Evolutionary conservation across 1,140 invertebrate species (phyloP), one percentile per base, ranked within the genome.

Genomic region (Heliothis virescens): DNA sequence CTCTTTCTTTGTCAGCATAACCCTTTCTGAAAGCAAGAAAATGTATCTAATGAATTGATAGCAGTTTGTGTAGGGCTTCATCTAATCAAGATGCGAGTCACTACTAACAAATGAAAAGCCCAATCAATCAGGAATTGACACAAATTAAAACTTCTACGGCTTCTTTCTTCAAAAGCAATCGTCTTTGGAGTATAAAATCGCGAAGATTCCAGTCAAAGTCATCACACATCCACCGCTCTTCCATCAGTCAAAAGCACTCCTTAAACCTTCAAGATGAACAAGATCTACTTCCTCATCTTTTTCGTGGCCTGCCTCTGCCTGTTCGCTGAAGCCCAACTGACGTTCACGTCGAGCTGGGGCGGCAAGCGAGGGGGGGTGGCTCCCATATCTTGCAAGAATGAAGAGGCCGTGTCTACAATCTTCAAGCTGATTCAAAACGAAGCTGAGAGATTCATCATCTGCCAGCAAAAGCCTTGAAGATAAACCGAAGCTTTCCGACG

Each of bases 1-100:
- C 4, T 96, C 95, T 9, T 96, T 96, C 94, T 97, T 96, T 15
- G 95, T 95, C 4, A 98, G 85, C 79, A 98, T 97, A 77, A 96
- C 95, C 67, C 96, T 91, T 90, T 98, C 98, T 98, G 92, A 13
- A 90, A 85, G 80, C 85, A 59, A 77, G 12, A 12, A 3, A 18
- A 67, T 13, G 15, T 79, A 57, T 26, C 21, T 26, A 57, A 47
- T 16, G 11, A 13, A 16, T 41, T 41, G 62, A 63, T 16, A 13
- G 13, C 5, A 1, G 16, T 7, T 47, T 10, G 9, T 18, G 26
- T 69, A 52, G 21, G 48, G 52, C 67, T 71, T 50, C 67, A 67
- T 13, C 52, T 71, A n/a, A 52, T 71, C 5, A 52, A 53, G 1
- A 26, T 26, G 26, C n/a, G n/a, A 47, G 5, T n/a, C 12, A 21